Evolutionary conservation across 2,113 vertebrate species (phyloP).

Genomic region (Jaculus jaculus): DNA sequence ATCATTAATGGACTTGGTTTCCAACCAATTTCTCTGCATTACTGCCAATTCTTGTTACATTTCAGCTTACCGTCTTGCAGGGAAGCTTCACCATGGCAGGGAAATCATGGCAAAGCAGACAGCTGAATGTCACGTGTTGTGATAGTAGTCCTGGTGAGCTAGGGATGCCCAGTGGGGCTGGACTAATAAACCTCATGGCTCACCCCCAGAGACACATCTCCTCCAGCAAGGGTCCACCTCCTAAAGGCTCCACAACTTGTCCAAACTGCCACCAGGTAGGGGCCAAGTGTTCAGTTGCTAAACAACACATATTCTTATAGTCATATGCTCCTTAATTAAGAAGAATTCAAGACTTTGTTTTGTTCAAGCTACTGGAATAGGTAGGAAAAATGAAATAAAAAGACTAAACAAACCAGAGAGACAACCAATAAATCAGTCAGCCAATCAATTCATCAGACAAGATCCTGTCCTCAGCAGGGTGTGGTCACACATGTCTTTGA

Average conservation of each 20-base stretch:
- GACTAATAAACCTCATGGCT: no score
- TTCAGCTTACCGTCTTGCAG: no score
- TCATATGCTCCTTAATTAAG: slow-evolving; percentile 16
- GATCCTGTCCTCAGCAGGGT: no score
- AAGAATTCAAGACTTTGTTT: not conserved
- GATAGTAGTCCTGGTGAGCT: no score
- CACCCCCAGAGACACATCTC: no score
- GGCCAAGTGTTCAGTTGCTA: not conserved
- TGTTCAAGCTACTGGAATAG: not conserved
- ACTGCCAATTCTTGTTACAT: not conserved
- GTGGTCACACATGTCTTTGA: no score
- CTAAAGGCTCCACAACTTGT: no score
- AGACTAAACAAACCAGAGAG: not conserved
- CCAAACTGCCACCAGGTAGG: no score
- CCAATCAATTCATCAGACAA: no score
- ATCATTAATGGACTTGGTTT: not conserved
- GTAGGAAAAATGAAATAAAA: not conserved
- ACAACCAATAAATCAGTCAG: not conserved
- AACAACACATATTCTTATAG: not conserved
- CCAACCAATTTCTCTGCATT: not conserved
- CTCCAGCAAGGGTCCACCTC: no score
- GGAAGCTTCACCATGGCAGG: not conserved
- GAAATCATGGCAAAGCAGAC: not conserved
- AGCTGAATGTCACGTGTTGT: no score
- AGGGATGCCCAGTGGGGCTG: no score